A percentile compares a stretch with the other conserved stretches of the same genome.
phyloP scores from a whole-genome alignment of 2,113 vertebrate genomes.

The Nibea coibor region DNA sequence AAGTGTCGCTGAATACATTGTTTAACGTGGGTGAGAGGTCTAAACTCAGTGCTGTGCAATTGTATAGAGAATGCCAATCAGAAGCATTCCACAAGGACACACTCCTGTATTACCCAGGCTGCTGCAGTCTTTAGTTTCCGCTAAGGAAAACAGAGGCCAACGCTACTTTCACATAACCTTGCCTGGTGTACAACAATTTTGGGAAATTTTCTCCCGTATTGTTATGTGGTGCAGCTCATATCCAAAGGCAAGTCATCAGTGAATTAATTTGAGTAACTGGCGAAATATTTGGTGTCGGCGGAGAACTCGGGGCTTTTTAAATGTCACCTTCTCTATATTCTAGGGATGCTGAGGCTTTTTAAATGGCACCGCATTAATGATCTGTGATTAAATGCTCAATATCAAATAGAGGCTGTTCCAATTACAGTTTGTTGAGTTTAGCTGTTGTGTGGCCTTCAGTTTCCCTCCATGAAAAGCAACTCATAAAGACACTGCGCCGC shows the following conservation, averaged over 20 bases:
- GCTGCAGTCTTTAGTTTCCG: constrained; percentile 31
- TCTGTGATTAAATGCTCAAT: constrained; percentile 77
- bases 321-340: constrained; percentile 84
- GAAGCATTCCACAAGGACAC: constrained; percentile 42
- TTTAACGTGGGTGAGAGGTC: constrained; percentile 55
- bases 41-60: constrained; percentile 13
- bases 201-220: constrained; percentile 35
- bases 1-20: constrained; percentile 41
- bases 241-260: constrained; percentile 76
- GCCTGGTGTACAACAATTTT: constrained; percentile 47
- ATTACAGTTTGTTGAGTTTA: constrained; percentile 69
- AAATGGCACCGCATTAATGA: constrained; percentile 84
- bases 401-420: constrained; percentile 72
- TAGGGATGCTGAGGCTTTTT: constrained; percentile 71
- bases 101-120: neutral
- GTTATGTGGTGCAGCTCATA: constrained; percentile 55
- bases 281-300: constrained; percentile 71
- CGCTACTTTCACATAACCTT: constrained; percentile 63
- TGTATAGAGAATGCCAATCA: constrained; percentile 41
- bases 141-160: constrained; percentile 35
- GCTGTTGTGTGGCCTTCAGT: constrained; percentile 63
- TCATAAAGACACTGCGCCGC: neutral
- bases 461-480: constrained; percentile 51
- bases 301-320: constrained; percentile 76
- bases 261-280: constrained; percentile 79